These are phyloP conservation scores for Formicarius rufipectus DNA, from an alignment of 2,113 vertebrate species.

Conservation along the genomic window DNA sequence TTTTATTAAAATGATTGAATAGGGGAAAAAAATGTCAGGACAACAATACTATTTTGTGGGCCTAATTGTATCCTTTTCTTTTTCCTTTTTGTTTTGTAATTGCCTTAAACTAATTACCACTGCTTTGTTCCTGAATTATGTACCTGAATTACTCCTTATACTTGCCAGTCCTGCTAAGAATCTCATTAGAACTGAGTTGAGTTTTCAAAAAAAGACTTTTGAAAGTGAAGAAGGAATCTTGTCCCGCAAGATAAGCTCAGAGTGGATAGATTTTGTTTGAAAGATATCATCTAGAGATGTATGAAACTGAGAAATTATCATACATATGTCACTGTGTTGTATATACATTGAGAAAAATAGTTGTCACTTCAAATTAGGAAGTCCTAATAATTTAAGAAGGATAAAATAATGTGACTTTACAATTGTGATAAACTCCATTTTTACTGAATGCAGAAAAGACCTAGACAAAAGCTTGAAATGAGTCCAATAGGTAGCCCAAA, in stretches of 20 bases:
- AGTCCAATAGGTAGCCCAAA: neutral
- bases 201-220: neutral
- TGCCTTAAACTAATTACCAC: neutral
- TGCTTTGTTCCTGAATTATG: neutral
- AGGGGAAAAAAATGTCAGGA: accelerated
- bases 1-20: neutral
- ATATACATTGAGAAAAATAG: neutral
- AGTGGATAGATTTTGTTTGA: neutral
- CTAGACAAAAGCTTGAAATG: neutral
- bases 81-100: neutral
- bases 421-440: neutral
- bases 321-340: neutral
- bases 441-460: neutral
- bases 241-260: neutral
- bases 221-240: neutral
- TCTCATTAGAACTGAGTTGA: neutral
- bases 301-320: neutral
- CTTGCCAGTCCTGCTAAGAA: neutral
- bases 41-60: neutral
- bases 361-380: neutral
- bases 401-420: neutral
- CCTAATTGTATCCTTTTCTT: neutral
- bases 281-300: neutral
- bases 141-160: neutral
- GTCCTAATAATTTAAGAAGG: neutral